phyloP scores from a whole-genome alignment of 2,113 vertebrate genomes.

The Shinisaurus crocodilurus region DNA sequence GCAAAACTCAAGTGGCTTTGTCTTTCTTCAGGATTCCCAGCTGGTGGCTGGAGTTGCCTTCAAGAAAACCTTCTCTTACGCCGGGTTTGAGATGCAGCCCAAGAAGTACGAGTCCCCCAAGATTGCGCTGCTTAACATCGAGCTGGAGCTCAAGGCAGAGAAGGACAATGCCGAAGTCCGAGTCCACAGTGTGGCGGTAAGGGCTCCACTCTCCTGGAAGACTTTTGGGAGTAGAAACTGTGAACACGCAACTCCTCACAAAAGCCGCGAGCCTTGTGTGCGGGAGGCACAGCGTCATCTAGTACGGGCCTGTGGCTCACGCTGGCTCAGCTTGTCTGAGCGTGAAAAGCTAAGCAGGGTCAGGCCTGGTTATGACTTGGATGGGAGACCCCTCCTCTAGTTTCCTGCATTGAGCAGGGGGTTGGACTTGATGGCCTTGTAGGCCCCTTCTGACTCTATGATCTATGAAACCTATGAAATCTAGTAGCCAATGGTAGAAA shows the following conservation, averaged over 20 bases:
- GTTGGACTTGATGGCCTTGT: too few relatives aligned
- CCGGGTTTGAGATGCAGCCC: conserved; percentile 98
- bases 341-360: too few relatives aligned
- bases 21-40: conserved; percentile 86
- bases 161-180: conserved; percentile 96
- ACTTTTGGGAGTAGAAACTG: not conserved
- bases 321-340: too few relatives aligned
- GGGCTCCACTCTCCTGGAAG: not conserved
- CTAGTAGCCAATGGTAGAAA: not conserved
- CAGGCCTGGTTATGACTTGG: too few relatives aligned
- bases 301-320: too few relatives aligned
- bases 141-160: conserved; percentile 97
- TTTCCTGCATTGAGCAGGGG: too few relatives aligned
- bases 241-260: too few relatives aligned
- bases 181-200: conserved; percentile 91
- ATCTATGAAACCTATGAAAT: too few relatives aligned
- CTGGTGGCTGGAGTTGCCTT: conserved; percentile 94
- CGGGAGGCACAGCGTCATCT: too few relatives aligned
- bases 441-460: too few relatives aligned
- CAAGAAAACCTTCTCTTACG: conserved; percentile 98
- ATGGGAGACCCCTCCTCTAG: too few relatives aligned
- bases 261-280: rapidly evolving
- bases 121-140: conserved; percentile 94
- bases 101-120: conserved; percentile 90
- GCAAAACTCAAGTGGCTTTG: not conserved